Base-by-base conservation (phyloP, 1,140 invertebrate genomes). In the Andrena cerasifolii region DNA sequence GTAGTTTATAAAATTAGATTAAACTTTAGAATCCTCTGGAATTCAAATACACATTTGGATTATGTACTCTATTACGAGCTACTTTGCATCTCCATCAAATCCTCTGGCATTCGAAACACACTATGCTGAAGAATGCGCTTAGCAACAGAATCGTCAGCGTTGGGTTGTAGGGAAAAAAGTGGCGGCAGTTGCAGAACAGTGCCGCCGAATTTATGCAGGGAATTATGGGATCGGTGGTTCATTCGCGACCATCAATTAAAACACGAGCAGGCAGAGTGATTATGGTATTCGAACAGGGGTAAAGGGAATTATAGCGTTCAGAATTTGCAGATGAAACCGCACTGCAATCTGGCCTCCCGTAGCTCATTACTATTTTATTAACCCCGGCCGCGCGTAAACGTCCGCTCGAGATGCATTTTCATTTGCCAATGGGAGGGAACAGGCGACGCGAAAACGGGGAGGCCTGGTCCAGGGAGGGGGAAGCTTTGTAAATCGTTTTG, bases 361-460 rank as follows among this genome's bases (percentile, higher is more conserved):
- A 3, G 33, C n/a, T 53, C 54, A 40, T 63, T 78, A 77, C 56
- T 72, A 81, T 81, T 81, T 81, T 81, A 81, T 78, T 81, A 81
- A 78, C n/a, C 28, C 79, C 58, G 45, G 36, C 58, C 72, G 36
- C 63, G n/a, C 51, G 24, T 54, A 54, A 67, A 67, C 65, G 65
- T 24, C n/a, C 36, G 5, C 66, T n/a, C 31, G 66, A 26, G 67
- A 58, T 58, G 33, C 26, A 31, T 70, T 70, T 70, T 56, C 67
- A 47, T 70, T 70, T 70, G 18, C 36, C 67, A 70, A n/a, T 24
- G 67, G 16, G 21, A 45, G 33, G 6, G 28, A 14, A 33, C 54
- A 43, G 18, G 14, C 14, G 0, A 3, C 0, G 66, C 16, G 6
- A 18, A 24, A 16, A 16, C 16, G 12, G 18, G 1, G 24, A 47